Percentiles rank a stretch among this genome's conserved stretches.
Conservation (phyloP, 2,888 invertebrate species). For the Tenthredo notha region DNA sequence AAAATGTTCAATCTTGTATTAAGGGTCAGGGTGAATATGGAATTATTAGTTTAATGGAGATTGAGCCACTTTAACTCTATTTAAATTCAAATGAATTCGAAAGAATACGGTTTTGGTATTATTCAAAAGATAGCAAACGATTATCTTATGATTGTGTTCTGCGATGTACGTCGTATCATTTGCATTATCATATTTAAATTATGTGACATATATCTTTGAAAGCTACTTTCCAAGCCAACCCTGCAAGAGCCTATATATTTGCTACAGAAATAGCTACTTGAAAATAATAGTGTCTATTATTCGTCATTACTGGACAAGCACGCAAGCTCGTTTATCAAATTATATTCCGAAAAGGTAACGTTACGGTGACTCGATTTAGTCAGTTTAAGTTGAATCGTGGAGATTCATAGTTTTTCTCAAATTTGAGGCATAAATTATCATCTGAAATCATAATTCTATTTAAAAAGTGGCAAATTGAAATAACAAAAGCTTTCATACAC, state of each 20-base stretch:
- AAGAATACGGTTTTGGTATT: background rate
- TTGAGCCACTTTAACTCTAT: too few relatives aligned
- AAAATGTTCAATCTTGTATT: too few relatives aligned
- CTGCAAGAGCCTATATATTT: background rate
- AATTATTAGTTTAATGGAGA: too few relatives aligned
- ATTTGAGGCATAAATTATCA: background rate
- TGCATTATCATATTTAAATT: background rate
- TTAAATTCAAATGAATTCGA: background rate
- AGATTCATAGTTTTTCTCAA: background rate
- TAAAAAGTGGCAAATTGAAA: background rate
- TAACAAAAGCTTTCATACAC: background rate
- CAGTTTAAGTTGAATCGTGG: conserved; percentile 10
- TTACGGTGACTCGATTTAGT: background rate
- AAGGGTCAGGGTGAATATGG: too few relatives aligned
- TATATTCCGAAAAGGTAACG: background rate
- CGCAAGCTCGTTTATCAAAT: conserved; percentile 25
- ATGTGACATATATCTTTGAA: background rate
- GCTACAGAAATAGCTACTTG: background rate
- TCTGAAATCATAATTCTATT: background rate
- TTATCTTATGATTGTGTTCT: background rate
- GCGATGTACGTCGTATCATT: background rate
- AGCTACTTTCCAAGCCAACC: background rate
- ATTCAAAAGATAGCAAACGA: background rate
- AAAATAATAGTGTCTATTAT: conserved; percentile 30
- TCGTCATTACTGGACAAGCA: conserved; percentile 1